A percentile compares a stretch with the other conserved stretches of the same genome.
phyloP scores from a whole-genome alignment of 2,113 vertebrate genomes.

The Neogobius melanostomus region DNA sequence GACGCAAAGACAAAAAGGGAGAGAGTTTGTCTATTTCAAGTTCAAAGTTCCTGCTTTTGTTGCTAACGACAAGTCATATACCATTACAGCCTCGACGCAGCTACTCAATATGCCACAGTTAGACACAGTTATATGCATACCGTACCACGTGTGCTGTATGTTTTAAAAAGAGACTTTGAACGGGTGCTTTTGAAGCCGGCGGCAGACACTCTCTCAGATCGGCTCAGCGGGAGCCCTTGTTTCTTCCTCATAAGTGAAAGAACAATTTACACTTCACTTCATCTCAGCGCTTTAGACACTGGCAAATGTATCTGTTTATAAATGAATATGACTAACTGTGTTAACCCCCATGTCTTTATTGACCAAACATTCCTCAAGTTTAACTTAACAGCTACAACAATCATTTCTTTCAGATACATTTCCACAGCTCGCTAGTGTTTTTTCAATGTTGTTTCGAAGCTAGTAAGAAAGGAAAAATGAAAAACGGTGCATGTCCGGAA shows the following conservation, averaged over 20 bases:
- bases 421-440: no score
- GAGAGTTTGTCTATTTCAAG: no score
- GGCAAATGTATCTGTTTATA: neutral
- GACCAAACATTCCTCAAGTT: neutral
- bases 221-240: neutral
- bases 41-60: no score
- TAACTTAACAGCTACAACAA: neutral
- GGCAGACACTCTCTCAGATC: constrained; percentile 1
- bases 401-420: neutral
- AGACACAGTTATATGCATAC: neutral
- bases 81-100: neutral
- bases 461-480: neutral
- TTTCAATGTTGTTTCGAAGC: no score
- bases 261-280: constrained; percentile 8
- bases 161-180: constrained; percentile 2
- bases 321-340: neutral
- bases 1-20: no score
- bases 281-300: neutral
- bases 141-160: neutral
- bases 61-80: neutral
- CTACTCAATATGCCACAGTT: neutral
- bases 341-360: neutral
- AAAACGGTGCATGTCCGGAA: no score
- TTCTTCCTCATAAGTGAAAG: neutral
- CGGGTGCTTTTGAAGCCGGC: neutral